Evolutionary conservation across 2,888 invertebrate genomes (phyloP).

Genomic region (Dynastes tityus): DNA sequence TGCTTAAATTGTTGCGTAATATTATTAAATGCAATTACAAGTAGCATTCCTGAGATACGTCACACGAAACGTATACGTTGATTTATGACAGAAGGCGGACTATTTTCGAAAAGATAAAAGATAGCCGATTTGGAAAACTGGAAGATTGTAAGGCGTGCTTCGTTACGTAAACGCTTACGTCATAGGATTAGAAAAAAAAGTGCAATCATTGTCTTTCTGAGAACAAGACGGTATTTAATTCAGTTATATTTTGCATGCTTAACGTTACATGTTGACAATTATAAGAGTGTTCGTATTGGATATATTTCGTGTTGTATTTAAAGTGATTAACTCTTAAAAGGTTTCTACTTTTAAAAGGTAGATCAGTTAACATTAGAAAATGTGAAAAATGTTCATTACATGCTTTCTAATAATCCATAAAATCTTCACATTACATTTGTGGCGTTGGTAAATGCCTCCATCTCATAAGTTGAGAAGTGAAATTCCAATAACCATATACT

Average conservation of each 20-base stretch:
- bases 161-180: constrained; percentile 4
- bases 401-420: too few species aligned
- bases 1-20: constrained; percentile 21
- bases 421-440: too few species aligned
- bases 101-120: constrained; percentile 13
- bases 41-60: neutral
- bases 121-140: constrained; percentile 13
- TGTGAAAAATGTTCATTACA: too few species aligned
- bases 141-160: neutral
- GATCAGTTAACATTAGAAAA: too few species aligned
- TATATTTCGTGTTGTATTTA: too few species aligned
- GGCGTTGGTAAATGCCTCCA: too few species aligned
- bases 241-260: neutral
- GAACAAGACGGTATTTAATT: neutral
- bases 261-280: neutral
- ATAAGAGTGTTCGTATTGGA: neutral
- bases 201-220: constrained; percentile 6
- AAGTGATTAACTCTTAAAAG: too few species aligned
- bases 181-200: neutral
- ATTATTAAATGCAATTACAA: constrained; percentile 30
- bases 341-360: too few species aligned
- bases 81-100: neutral
- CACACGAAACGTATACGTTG: neutral
- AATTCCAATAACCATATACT: too few species aligned
- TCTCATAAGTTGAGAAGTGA: too few species aligned